Conservation (phyloP, 2,797 vertebrate genomes). For the Eurystomus glaucurus region DNA sequence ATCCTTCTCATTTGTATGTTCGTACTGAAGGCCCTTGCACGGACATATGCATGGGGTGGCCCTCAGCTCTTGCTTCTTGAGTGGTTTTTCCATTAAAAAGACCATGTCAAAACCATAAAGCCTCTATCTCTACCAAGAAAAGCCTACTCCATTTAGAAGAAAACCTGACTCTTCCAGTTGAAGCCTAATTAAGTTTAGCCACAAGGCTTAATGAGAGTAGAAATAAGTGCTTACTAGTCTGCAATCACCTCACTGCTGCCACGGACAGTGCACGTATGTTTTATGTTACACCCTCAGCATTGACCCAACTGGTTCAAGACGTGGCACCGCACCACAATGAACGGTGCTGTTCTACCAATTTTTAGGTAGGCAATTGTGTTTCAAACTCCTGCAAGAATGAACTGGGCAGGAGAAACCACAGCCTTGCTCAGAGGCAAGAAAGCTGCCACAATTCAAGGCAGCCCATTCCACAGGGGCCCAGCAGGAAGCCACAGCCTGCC, state of each 20-base stretch:
- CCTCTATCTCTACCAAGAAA: background rate
- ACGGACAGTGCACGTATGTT: background rate
- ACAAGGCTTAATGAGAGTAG: background rate
- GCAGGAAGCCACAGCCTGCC: background rate
- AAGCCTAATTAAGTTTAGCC: background rate
- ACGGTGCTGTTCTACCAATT: accelerated
- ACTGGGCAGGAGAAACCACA: background rate
- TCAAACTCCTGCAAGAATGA: background rate
- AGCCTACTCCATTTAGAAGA: background rate
- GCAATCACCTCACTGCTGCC: background rate
- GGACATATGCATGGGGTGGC: accelerated
- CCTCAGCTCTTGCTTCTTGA: background rate
- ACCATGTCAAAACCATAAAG: background rate
- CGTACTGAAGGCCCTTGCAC: background rate
- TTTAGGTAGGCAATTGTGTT: background rate
- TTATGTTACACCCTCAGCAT: background rate
- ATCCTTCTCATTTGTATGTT: background rate
- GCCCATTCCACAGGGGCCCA: background rate
- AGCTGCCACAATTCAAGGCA: background rate
- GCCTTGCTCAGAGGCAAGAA: background rate
- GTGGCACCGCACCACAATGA: accelerated
- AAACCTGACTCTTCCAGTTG: background rate
- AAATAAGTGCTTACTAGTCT: background rate
- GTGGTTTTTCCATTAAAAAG: background rate
- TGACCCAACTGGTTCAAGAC: background rate